phyloP scores from a whole-genome alignment of 2,888 invertebrate species.

The Pterobdella sp. region DNA sequence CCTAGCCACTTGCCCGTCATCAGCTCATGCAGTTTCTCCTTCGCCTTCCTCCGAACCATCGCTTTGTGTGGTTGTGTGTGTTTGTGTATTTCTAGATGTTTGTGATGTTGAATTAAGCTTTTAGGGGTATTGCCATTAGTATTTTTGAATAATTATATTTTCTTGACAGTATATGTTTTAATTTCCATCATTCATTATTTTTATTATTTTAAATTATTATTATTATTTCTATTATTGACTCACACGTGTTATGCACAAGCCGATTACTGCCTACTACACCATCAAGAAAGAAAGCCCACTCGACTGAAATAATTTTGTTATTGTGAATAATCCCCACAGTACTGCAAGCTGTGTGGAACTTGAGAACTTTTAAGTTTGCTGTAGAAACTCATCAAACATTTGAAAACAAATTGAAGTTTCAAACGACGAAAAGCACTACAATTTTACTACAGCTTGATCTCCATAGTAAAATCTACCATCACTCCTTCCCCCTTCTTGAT shows the following conservation, averaged over 20 bases:
- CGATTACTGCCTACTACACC: conserved; percentile 6
- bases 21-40: background rate
- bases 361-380: background rate
- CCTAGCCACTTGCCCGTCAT: background rate
- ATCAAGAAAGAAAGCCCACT: conserved; percentile 20
- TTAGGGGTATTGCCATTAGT: background rate
- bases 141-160: background rate
- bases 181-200: background rate
- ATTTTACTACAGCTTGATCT: background rate
- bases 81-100: too few species aligned
- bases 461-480: background rate
- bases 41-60: too few species aligned
- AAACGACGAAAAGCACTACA: background rate
- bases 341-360: background rate
- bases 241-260: background rate
- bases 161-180: background rate
- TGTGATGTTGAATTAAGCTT: too few species aligned
- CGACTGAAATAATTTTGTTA: background rate
- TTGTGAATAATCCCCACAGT: background rate
- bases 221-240: background rate
- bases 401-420: background rate
- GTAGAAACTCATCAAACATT: background rate
- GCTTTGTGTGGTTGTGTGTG: too few species aligned
- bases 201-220: background rate
- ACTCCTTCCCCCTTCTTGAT: background rate